Evolutionary conservation across 2,113 vertebrate species (phyloP), one percentile per base, ranked within the genome.

Genomic region (Pollimyrus isidori): DNA sequence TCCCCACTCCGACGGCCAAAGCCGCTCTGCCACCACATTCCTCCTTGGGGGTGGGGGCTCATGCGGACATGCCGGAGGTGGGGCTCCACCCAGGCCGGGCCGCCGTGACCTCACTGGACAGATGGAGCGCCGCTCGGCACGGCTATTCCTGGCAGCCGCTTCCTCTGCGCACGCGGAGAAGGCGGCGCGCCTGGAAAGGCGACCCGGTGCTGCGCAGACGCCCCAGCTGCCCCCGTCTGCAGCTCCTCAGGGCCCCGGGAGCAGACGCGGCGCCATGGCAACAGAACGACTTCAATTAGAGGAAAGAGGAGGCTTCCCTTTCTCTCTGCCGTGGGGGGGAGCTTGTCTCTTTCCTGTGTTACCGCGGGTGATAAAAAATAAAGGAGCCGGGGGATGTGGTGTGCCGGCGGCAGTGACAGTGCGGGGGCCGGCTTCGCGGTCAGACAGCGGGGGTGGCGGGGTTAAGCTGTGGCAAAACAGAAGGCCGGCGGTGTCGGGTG

Each of bases 211-310:
- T 94, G 93, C 93, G 95, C 95, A 94, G 94, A 94, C 94, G 93
- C 30, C 35, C 48, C 62, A 52, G 76, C 23, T 49, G 73, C 49
- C 73, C 73, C 49, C 76, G 53, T 45, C 87, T n/a, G 15, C n/a
- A 2, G 35, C 52, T 42, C 45, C 45, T 87, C 56, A 3, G 30
- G 86, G 86, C 50, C 76, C 42, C 52, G 23, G 86, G 39, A 87
- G 53, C 17, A 58, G 56, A 53, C 15, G 35, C 17, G 53, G 87
- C 94, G 91, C 95, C 95, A 95, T 95, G 94, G 94, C 94, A 95
- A 95, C 95, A 93, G 93, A 95, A 95, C 94, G 93, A 94, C 94
- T 93, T 94, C 94, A 95, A 94, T 95, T 94, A 95, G 94, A 95
- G 94, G 93, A 94, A 91, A 94, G 88, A 95, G 92, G 94, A 94